Evolutionary conservation across 2,113 vertebrate genomes (phyloP), one percentile per base, ranked within the genome.

Genomic region (Neodon shergylaensis): DNA sequence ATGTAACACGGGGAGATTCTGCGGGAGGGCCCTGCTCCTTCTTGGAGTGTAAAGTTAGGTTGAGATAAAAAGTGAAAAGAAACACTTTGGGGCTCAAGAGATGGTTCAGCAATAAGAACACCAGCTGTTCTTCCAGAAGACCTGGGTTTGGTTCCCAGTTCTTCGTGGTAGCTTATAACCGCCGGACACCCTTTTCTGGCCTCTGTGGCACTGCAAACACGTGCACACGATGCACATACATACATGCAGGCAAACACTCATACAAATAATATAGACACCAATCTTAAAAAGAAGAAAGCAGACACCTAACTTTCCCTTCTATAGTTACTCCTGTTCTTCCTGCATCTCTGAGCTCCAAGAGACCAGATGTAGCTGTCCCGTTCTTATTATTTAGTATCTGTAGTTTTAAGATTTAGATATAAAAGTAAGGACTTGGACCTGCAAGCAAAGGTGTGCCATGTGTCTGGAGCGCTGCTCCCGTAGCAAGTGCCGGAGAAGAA

Each of bases 371-470:
- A 72, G 47, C 77, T 93, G 7, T n/a, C 13, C 31, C 21, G 0
- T 88, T 72, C 39, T 28, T 47, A 17, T 86, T 16, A n/a, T 65
- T 84, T 87, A 65, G 54, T 86, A n/a, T 47, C 63, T 96, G 9
- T 63, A 76, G 63, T 96, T 92, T 91, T 96, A 79, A 90, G 92
- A 86, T 82, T 88, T 94, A 95, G 47, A 44, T 65, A 36, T 89
- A 77, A 87, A 91, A 96, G 73, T 58, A 91, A 77, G 73, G 61
- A 76, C 73, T 36, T 90, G 33, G 39, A 84, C n/a, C 47, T 65
- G 9, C 22, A 78, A 82, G 42, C 77, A 82, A 47, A 72, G 28
- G 3, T 70, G 8, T 58, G 28, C 70, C 65, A 44, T 61, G 19
- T 95, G 0, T 52, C 22, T 63, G 52, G 74, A 76, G 8, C 12